Evolutionary conservation across 2,888 invertebrate genomes (phyloP).

Genomic region (Hofmannophila pseudospretella): DNA sequence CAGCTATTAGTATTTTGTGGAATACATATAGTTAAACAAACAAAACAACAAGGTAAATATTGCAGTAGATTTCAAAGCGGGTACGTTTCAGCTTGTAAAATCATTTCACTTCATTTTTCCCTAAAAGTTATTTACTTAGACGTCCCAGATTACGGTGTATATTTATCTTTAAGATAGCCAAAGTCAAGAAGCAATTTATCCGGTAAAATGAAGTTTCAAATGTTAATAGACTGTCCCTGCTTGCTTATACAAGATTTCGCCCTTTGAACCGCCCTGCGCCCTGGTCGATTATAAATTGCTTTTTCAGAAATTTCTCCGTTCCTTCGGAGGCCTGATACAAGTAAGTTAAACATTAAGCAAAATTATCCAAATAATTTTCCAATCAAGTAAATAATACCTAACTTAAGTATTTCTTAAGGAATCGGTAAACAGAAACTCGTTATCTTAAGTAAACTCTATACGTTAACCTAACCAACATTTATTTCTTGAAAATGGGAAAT

Average conservation of each 20-base stretch:
- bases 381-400: background rate
- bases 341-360: constrained; percentile 11
- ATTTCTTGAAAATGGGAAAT: too few species aligned
- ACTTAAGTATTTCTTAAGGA: background rate
- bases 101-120: constrained; percentile 9
- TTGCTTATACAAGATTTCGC: constrained; percentile 46
- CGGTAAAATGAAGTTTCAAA: constrained; percentile 69
- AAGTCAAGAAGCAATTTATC: constrained; percentile 72
- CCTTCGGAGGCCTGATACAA: constrained; percentile 24
- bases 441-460: too few species aligned
- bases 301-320: constrained; percentile 48
- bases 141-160: constrained; percentile 54
- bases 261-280: constrained; percentile 54
- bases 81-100: background rate
- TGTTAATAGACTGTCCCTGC: constrained; percentile 61
- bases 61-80: background rate
- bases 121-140: constrained; percentile 50
- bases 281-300: constrained; percentile 64
- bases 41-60: too few species aligned
- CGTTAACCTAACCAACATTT: too few species aligned
- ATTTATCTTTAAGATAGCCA: constrained; percentile 63
- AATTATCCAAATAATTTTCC: background rate
- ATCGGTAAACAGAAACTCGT: too few species aligned
- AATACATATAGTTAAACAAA: too few species aligned
- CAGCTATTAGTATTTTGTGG: too few species aligned